These are phyloP conservation scores for Nettapus auritus DNA, from an alignment of 2,113 vertebrate species.

Conservation along the genomic window DNA sequence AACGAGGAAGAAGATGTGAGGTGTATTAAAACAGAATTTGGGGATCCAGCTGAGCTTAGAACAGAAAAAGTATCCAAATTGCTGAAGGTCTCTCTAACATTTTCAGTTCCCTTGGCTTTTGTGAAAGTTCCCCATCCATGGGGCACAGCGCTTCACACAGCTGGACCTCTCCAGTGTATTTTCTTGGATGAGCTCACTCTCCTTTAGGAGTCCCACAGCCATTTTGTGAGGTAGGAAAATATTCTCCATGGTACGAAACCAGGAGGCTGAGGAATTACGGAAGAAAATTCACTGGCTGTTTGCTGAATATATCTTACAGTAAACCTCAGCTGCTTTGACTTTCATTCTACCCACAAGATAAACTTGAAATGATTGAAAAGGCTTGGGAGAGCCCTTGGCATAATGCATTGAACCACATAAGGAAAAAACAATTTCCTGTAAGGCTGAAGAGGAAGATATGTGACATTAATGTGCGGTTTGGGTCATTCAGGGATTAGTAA, in stretches of 20 bases:
- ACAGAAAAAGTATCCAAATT: background rate
- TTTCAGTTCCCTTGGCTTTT: background rate
- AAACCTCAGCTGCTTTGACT: background rate
- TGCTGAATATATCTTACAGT: background rate
- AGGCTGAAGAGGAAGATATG: background rate
- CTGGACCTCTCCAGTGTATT: background rate
- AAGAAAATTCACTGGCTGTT: background rate
- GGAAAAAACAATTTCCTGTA: rapidly evolving
- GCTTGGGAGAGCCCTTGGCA: background rate
- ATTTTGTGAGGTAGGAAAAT: background rate
- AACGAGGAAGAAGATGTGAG: background rate
- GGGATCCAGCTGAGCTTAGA: background rate
- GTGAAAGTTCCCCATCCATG: background rate
- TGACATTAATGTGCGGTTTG: background rate
- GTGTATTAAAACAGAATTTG: background rate
- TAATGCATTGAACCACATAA: background rate
- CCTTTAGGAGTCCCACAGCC: background rate
- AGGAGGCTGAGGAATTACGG: background rate
- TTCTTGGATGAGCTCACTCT: background rate
- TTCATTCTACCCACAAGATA: background rate
- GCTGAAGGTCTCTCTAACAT: background rate
- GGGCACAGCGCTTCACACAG: background rate
- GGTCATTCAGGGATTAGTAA: background rate
- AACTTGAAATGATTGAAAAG: background rate
- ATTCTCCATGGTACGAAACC: background rate